Evolutionary conservation across 2,113 vertebrate species (phyloP).

Genomic region (Struthio camelus): DNA sequence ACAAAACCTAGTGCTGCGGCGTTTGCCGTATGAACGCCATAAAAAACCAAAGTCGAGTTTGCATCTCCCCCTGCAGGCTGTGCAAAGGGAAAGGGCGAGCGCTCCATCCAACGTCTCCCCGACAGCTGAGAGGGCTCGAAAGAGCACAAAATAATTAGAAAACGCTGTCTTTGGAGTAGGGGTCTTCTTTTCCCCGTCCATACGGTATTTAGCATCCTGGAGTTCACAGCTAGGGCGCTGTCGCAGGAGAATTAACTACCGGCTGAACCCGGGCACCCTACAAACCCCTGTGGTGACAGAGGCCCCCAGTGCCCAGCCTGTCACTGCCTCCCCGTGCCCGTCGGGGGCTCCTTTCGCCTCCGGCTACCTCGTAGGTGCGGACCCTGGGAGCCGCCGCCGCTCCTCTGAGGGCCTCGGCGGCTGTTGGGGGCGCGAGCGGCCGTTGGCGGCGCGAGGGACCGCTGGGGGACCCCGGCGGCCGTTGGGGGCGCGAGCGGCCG

Average conservation of each 20-base stretch:
- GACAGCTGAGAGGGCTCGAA: not conserved
- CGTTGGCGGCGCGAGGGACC: too few relatives aligned
- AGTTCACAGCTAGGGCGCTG: not conserved
- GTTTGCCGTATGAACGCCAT: not conserved
- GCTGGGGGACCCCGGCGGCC: too few relatives aligned
- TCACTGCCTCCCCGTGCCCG: not conserved
- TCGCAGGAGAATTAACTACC: too few relatives aligned
- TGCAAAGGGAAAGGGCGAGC: not conserved
- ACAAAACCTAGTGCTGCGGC: not conserved
- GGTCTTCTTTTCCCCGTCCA: not conserved
- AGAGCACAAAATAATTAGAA: fast-evolving
- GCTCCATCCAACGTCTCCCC: not conserved
- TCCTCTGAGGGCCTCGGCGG: not conserved
- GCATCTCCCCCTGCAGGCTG: not conserved
- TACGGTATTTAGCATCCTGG: not conserved
- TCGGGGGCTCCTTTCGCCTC: not conserved
- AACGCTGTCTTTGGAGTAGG: not conserved
- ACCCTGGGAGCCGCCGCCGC: not conserved
- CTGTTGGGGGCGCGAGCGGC: not conserved
- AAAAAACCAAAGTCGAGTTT: not conserved
- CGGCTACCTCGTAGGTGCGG: too few relatives aligned
- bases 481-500: too few relatives aligned
- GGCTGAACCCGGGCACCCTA: too few relatives aligned
- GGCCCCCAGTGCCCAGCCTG: not conserved
- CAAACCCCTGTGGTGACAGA: not conserved